Base-by-base conservation (phyloP, 2,797 vertebrate genomes). In the Chaetophractus vellerosus region DNA sequence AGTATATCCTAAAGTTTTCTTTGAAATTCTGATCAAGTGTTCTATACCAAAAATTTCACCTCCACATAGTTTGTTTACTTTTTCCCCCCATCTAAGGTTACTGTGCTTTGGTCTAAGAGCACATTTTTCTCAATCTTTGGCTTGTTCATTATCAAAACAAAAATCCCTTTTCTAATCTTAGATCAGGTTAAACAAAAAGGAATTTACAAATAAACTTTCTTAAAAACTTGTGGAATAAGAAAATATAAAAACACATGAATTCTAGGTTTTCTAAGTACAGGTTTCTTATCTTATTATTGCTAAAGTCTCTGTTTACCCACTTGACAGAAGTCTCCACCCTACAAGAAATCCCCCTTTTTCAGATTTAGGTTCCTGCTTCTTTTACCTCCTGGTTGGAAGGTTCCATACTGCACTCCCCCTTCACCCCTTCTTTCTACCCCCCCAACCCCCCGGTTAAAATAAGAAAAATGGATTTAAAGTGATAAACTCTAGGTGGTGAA, bases 191-290 rank as follows among this genome's bases (percentile, higher is more conserved):
- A 19, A 52, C 38, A 88, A 61, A 91, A 80, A 68, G 33, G n/a
- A 94, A 57, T 82, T 94, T 90, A 74, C 9, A 87, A 52, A 87
- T 96, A 45, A 63, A 61, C 28, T 90, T 92, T n/a, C 2, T 76
- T 90, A 68, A 75, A 75, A 50, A 84, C 23, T 87, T 66, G n/a
- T 83, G 68, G n/a, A 88, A 81, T 57, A 36, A 69, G 24, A 48
- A 95, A 85, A 36, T 84, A 64, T 4, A 69, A 64, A 79, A 79
- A 10, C 68, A 33, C 64, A 6, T 75, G 33, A 88, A 94, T 81
- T 23, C 12, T 24, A 83, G 61, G 16, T 84, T 85, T 94, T 88
- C n/a, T 7, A 93, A 36, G 31, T 91, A n/a, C 8, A 50, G 5
- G 3, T 66, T 75, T 89, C 68, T 80, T 93, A 64, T 45, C n/a